Percentiles rank a stretch among this genome's conserved stretches.
Evolutionary conservation across 2,888 invertebrate genomes (phyloP).

Genomic region (Lordiphosa fenestrarum): DNA sequence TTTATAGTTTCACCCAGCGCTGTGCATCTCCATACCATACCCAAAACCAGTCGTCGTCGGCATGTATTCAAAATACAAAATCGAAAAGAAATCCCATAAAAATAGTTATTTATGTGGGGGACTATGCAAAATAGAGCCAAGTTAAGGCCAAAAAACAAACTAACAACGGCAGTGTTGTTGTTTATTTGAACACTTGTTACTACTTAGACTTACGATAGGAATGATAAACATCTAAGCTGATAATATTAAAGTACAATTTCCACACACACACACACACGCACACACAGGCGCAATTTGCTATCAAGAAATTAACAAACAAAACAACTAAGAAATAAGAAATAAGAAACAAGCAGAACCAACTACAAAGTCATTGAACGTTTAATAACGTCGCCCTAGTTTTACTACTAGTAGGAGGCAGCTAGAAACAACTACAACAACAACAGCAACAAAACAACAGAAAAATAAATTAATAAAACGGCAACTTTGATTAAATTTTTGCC

Average conservation of each 20-base stretch:
- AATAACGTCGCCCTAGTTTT: slow-evolving; percentile 61
- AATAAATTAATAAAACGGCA: slow-evolving; percentile 41
- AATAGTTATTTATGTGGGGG: no score
- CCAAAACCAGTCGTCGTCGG: no score
- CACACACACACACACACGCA: slow-evolving; percentile 6
- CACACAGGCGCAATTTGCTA: slow-evolving; percentile 6
- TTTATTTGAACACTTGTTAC: no score
- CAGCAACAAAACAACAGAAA: slow-evolving; percentile 21
- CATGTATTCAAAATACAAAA: no score
- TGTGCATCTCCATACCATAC: no score
- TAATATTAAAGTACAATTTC: slow-evolving; percentile 8
- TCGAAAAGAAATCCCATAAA: no score
- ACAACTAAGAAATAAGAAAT: slow-evolving; percentile 14
- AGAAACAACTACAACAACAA: slow-evolving; percentile 10
- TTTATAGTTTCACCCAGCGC: no score
- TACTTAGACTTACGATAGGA: neutral
- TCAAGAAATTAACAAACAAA: slow-evolving; percentile 12
- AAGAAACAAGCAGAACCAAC: slow-evolving; percentile 24
- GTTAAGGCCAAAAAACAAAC: no score
- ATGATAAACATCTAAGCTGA: slow-evolving; percentile 11
- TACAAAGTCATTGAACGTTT: slow-evolving; percentile 61
- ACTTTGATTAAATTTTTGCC: slow-evolving; percentile 39
- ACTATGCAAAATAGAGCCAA: no score
- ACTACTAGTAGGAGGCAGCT: neutral
- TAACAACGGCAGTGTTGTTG: no score